A percentile compares a stretch with the other conserved stretches of the same genome.
These are phyloP conservation scores for Galbula dea DNA, from an alignment of 2,113 vertebrate genomes.

Conservation along the genomic window DNA sequence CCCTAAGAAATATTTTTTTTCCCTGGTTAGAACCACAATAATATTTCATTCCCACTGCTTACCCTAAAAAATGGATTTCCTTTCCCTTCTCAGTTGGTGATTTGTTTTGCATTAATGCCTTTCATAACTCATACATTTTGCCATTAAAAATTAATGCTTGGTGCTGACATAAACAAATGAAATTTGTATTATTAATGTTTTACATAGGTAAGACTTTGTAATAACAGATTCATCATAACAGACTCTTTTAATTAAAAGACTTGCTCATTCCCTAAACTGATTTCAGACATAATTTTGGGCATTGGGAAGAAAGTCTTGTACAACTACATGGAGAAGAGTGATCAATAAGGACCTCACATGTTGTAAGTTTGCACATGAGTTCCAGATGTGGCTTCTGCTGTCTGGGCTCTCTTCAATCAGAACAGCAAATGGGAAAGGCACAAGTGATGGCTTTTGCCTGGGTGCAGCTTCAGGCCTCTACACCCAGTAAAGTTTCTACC, in stretches of 20 bases:
- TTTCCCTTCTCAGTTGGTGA: constrained; percentile 76
- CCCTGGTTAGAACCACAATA: constrained; percentile 62
- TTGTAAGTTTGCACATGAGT: background rate
- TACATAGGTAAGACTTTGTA: constrained; percentile 83
- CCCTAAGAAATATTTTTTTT: constrained; percentile 62
- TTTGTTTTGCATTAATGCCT: constrained; percentile 82
- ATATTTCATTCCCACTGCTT: constrained; percentile 76
- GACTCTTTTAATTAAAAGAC: constrained; percentile 82
- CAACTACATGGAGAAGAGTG: background rate
- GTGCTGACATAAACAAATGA: constrained; percentile 84
- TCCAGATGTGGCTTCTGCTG: background rate
- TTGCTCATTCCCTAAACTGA: constrained; percentile 75
- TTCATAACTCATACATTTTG: constrained; percentile 81
- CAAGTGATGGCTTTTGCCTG: background rate
- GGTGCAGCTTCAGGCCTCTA: background rate
- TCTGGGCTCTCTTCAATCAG: background rate
- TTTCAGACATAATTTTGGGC: constrained; percentile 63
- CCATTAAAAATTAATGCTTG: constrained; percentile 83
- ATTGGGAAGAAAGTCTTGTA: constrained; percentile 44
- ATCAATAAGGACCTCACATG: background rate
- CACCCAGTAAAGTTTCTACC: no score
- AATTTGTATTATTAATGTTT: constrained; percentile 87
- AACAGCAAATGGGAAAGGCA: background rate
- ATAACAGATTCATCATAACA: constrained; percentile 82
- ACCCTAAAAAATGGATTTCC: constrained; percentile 80